Evolutionary conservation across 2,888 invertebrate species (phyloP), one percentile per base, ranked within the genome.

Genomic region (Apamea epomidion): DNA sequence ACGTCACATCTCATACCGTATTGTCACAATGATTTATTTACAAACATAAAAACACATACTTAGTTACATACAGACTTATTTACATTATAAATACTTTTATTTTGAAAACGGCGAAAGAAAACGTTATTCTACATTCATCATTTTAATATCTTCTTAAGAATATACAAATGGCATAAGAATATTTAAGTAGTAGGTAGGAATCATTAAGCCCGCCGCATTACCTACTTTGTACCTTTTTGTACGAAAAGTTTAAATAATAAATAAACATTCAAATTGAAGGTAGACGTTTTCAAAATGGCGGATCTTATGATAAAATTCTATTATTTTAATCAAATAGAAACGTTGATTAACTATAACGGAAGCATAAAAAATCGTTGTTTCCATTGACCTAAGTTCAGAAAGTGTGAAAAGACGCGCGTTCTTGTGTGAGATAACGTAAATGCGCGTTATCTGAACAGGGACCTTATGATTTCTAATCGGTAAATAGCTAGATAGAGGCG

Each of bases 21-120:
- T 77, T 80, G 72, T 80, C 74, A 65, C 72, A 74, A 62, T 76
- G 67, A 1, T 60, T 83, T 72, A 77, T 85, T 83, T 80, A 86
- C 76, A 79, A 73, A 74, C 37, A 73, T 54, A 75, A 42, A 48
- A 60, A 62, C 21, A 42, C 5, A 10, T 54, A 48, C 48, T 48
- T 48, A 48, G n/a, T 60, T 60, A 64, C 29, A 16, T 81, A 70
- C 5, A 67, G 7, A 64, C 16, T 65, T 85, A 77, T 82, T 64
- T 78, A 85, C 72, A 85, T n/a, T 37, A 67, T 62, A 60, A 12
- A 37, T 65, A n/a, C 37, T 37, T 58, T 71, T 60, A 54, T 42
- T 29, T 69, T 48, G 7, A 18, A 51, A 51, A 69, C 25, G 32
- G 37, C 29, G 29, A 58, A 29, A 29, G 62, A 48, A 12, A n/a